A percentile compares a stretch with the other conserved stretches of the same genome.
Conservation (phyloP, 2,797 vertebrate species). For the Eulemur coronatus region DNA sequence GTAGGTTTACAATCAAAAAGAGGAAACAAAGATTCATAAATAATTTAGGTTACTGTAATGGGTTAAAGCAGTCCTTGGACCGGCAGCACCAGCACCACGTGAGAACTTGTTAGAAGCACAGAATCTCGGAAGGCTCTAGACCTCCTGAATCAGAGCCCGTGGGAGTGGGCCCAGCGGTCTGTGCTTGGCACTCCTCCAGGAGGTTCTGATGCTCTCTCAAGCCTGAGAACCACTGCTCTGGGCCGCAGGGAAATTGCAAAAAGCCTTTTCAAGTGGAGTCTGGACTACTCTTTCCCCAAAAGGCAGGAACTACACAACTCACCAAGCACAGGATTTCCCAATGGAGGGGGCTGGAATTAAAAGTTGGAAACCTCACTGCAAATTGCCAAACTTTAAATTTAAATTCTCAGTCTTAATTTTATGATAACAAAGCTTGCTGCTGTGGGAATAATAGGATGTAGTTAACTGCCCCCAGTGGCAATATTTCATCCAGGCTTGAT, state of each 20-base stretch:
- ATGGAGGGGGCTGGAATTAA: not conserved
- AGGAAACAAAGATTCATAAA: not conserved
- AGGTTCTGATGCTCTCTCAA: accelerated
- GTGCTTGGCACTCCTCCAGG: accelerated
- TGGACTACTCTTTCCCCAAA: not conserved
- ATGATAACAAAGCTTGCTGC: slow-evolving; percentile 29
- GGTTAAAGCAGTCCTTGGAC: too few relatives aligned
- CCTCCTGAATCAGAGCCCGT: not conserved
- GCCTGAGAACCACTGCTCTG: not conserved
- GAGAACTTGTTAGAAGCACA: accelerated
- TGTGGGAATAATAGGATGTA: not conserved
- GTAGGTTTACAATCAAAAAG: not conserved
- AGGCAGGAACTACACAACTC: not conserved
- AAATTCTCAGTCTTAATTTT: slow-evolving; percentile 46
- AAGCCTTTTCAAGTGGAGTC: not conserved
- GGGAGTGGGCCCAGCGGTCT: not conserved
- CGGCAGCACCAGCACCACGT: accelerated
- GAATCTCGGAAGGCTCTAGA: not conserved
- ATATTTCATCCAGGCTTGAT: slow-evolving; percentile 51
- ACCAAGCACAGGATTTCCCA: not conserved
- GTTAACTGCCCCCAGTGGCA: slow-evolving; percentile 1
- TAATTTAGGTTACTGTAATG: not conserved
- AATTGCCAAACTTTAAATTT: slow-evolving; percentile 40
- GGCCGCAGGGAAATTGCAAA: not conserved
- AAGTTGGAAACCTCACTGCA: not conserved